Evolutionary conservation across 2,113 vertebrate species (phyloP), one percentile per base, ranked within the genome.

Genomic region (Nanorana parkeri): DNA sequence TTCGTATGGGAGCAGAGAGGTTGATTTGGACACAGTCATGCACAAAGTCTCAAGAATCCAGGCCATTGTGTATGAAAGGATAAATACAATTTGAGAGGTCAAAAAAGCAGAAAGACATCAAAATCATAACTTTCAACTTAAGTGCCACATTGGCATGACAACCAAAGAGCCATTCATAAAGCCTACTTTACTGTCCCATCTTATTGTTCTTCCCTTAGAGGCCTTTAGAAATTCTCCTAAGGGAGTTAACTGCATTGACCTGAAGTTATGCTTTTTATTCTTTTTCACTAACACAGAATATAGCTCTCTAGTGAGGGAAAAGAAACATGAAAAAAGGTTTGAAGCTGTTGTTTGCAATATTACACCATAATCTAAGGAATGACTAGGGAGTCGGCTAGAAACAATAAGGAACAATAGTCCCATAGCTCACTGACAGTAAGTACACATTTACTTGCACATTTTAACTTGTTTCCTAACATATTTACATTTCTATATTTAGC

Each of bases 201-300:
- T 36, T 67, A 20, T 23, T 54, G n/a, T 21, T 17, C 68, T 67
- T 32, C 15, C 17, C 23, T 66, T 29, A 51, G 7, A 65, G 19
- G 61, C 41, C 47, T 66, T 66, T 24, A 65, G n/a, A 47, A 77
- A 77, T 20, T 4, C 61, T 65, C 28, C 60, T 13, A 11, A 65
- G 75, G 61, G 76, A 78, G 63, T 78, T 32, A 66, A 55, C 63
- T 29, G 20, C 20, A 20, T 61, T 67, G 63, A 78, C 76, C 76
- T 66, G 26, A 78, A 66, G 47, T 67, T 66, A 78, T 67, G 63
- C 13, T 28, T 66, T 65, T 29, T 67, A 76, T 78, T 66, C 41
- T 47, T 78, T 54, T 66, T n/a, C 41, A 54, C 36, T 55, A 28
- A 51, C 19, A 65, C 15, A 54, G 75, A 55, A 78, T 16, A 47